These are phyloP conservation scores for Oscarella lobularis DNA, from an alignment of 37 sponge, comb jelly and placozoan species.

Conservation along the genomic window DNA sequence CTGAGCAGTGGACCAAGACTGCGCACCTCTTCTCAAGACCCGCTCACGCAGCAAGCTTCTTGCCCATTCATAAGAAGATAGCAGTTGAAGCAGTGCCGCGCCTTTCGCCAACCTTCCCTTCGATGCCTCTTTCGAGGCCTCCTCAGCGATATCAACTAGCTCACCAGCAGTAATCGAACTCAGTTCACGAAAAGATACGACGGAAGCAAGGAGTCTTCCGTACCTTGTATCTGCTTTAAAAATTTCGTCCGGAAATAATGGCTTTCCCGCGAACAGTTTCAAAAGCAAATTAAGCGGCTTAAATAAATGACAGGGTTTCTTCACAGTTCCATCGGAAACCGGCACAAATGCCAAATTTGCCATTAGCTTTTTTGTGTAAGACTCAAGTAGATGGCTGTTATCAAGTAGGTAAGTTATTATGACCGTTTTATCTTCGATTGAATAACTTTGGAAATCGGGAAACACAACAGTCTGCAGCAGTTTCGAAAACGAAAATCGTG, in stretches of 20 bases:
- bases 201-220: background rate
- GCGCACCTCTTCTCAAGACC: too few relatives aligned
- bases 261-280: background rate
- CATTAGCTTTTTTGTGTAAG: background rate
- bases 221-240: background rate
- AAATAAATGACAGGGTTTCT: background rate
- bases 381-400: background rate
- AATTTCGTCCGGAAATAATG: background rate
- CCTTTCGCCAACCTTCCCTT: too few relatives aligned
- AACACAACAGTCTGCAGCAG: background rate
- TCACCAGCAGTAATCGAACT: background rate
- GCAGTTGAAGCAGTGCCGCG: background rate
- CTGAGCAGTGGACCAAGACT: conserved; percentile 19
- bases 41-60: background rate
- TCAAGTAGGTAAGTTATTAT: background rate
- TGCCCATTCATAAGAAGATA: background rate
- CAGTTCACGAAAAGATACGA: background rate
- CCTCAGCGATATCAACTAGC: background rate
- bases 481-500: too few relatives aligned
- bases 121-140: too few relatives aligned
- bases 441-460: background rate
- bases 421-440: background rate
- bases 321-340: background rate
- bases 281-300: background rate
- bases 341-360: background rate